Conservation (phyloP, 2,888 invertebrate species). For the Leptopilina drosophilae region DNA sequence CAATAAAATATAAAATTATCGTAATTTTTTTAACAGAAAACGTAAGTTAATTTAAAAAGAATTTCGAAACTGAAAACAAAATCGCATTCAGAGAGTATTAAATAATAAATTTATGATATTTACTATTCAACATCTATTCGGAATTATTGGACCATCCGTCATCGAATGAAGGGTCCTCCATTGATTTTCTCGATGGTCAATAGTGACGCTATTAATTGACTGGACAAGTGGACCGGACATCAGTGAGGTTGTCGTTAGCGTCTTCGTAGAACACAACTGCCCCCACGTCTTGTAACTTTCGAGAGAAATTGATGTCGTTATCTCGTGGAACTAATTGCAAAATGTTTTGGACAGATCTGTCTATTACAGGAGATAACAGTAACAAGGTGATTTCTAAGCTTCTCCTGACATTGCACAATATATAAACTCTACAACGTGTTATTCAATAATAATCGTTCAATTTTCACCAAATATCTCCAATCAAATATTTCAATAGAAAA, state of each 20-base stretch:
- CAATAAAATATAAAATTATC: too few species aligned
- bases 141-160: conserved; percentile 5
- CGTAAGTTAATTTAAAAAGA: too few species aligned
- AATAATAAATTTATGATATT: background rate
- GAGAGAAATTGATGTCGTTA: conserved; percentile 38
- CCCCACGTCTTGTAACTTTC: conserved; percentile 29
- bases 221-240: conserved; percentile 33
- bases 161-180: background rate
- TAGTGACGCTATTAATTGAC: conserved; percentile 31
- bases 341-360: conserved; percentile 32
- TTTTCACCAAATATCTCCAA: background rate
- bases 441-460: background rate
- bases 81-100: too few species aligned
- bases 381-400: conserved; percentile 25
- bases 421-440: background rate
- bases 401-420: background rate
- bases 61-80: too few species aligned
- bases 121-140: too few species aligned
- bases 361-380: conserved; percentile 16
- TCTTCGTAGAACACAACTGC: conserved; percentile 8
- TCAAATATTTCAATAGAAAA: background rate
- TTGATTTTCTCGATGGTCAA: conserved; percentile 24
- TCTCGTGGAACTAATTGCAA: conserved; percentile 26
- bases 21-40: too few species aligned
- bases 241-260: conserved; percentile 28